A percentile compares a stretch with the other conserved stretches of the same genome.
Evolutionary conservation across 2,797 vertebrate species (phyloP).

Genomic region (Pantherophis vulpinus): DNA sequence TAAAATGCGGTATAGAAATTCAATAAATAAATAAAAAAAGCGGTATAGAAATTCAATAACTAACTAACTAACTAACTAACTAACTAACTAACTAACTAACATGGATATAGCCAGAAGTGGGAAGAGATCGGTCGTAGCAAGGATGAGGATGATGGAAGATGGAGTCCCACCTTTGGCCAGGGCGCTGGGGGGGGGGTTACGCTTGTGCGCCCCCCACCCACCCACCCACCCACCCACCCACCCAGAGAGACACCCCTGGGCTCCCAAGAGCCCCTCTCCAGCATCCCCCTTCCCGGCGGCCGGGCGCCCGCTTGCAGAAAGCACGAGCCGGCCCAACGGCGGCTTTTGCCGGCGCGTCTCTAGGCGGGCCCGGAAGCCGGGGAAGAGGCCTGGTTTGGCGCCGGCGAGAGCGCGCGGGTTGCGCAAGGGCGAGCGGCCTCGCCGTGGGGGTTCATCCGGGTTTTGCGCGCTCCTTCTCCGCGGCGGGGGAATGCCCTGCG

Average conservation of each 20-base stretch:
- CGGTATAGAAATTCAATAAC: no score
- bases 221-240: no score
- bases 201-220: neutral
- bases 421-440: neutral
- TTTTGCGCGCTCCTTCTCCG: neutral
- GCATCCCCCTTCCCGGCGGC: no score
- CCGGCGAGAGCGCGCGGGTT: neutral
- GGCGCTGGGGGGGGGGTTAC: neutral
- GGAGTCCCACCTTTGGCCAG: neutral
- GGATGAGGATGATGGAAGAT: neutral
- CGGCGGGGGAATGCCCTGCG: neutral
- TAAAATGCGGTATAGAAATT: no score
- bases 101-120: no score
- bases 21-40: no score
- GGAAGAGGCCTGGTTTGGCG: accelerated
- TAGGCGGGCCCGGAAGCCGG: neutral
- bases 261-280: neutral
- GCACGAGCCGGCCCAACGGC: neutral
- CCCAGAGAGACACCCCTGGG: accelerated
- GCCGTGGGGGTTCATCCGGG: neutral
- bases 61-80: no score
- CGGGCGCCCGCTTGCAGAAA: neutral
- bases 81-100: no score
- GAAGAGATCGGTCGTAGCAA: no score
- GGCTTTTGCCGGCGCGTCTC: neutral